Evolutionary conservation across 2,797 vertebrate species (phyloP).

Genomic region (Sparidentex hasta): DNA sequence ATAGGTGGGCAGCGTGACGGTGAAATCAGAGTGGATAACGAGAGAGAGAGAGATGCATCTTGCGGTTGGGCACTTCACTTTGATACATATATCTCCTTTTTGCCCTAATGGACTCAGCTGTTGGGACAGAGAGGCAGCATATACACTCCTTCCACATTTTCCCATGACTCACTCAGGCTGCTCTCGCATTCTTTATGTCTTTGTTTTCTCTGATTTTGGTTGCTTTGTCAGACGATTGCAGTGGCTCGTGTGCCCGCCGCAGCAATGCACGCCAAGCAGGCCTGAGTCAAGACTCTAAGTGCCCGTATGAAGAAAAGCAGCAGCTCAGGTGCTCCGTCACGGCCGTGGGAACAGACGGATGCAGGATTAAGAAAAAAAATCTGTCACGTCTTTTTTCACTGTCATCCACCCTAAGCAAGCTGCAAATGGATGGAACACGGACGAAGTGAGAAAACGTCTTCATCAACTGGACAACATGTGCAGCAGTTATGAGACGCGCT

Average conservation of each 20-base stretch:
- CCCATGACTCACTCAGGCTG: conserved; percentile 14
- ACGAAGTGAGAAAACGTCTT: too few species aligned
- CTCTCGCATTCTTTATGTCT: not conserved
- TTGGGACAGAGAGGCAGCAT: not conserved
- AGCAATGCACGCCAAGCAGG: conserved; percentile 6
- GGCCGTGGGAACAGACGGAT: not conserved
- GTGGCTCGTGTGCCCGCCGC: not conserved
- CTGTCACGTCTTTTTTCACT: not conserved
- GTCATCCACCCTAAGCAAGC: not conserved
- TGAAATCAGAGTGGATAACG: conserved; percentile 34
- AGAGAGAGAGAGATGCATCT: conserved; percentile 41
- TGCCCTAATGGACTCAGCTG: conserved; percentile 50
- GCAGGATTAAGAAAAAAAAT: not conserved
- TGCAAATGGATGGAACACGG: too few species aligned
- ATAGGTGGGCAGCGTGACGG: conserved; percentile 34
- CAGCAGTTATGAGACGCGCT: too few species aligned
- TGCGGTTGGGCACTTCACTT: conserved; percentile 28
- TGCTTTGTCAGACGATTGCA: conserved; percentile 5
- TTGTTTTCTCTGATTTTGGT: not conserved
- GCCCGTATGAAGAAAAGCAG: conserved; percentile 33
- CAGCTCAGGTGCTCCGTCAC: conserved; percentile 24
- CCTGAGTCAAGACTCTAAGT: not conserved
- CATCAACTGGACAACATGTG: too few species aligned
- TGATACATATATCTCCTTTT: conserved; percentile 46
- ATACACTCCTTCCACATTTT: conserved; percentile 29